Conservation (phyloP, 2,797 vertebrate species). For the Mormyrus proboscirostris region DNA sequence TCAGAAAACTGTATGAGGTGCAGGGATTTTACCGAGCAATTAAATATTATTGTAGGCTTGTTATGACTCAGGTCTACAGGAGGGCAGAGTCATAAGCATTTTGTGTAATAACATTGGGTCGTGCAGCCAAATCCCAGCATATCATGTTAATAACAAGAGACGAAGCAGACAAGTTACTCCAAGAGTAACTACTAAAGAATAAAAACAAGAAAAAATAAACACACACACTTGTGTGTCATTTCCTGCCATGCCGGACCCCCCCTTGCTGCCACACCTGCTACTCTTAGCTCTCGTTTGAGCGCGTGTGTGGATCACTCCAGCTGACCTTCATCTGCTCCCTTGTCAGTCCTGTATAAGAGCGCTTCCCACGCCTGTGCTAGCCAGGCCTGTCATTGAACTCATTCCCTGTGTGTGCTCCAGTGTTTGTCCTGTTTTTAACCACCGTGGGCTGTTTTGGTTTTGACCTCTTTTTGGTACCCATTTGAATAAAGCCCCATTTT, state of each 20-base stretch:
- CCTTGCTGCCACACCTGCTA: neutral
- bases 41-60: neutral
- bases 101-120: neutral
- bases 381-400: neutral
- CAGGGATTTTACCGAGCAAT: neutral
- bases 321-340: neutral
- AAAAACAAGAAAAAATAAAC: neutral
- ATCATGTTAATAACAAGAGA: neutral
- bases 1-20: neutral
- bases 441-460: neutral
- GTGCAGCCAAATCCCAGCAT: neutral
- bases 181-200: neutral
- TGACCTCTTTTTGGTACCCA: neutral
- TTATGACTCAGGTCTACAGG: neutral
- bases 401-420: neutral
- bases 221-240: neutral
- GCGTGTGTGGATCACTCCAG: neutral
- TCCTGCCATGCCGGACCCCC: neutral
- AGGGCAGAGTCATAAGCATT: neutral
- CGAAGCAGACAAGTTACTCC: neutral
- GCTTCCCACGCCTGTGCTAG: neutral
- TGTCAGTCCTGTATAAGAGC: neutral
- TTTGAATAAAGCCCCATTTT: neutral
- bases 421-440: neutral
- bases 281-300: neutral